Conservation (phyloP, 2,113 vertebrate species). For the Centropus bengalensis region DNA sequence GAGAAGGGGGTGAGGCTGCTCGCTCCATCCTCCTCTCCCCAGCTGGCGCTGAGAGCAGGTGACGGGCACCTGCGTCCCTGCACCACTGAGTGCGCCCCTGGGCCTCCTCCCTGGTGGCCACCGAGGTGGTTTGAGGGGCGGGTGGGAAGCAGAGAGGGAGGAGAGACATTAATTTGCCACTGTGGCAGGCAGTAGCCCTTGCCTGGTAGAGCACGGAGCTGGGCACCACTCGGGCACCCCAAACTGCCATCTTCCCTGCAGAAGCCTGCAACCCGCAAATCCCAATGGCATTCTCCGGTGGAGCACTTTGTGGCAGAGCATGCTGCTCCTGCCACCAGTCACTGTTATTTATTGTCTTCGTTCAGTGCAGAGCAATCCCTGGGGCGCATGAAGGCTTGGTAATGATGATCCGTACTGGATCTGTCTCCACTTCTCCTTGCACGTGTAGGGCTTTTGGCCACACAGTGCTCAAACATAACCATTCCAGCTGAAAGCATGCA, state of each 20-base stretch:
- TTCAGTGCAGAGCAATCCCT: background rate
- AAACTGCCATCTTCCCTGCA: background rate
- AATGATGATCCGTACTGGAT: background rate
- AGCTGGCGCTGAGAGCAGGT: constrained; percentile 23
- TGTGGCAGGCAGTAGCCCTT: background rate
- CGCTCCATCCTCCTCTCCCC: background rate
- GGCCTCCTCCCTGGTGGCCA: background rate
- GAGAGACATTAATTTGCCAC: background rate
- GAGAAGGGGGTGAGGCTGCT: background rate
- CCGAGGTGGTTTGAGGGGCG: background rate
- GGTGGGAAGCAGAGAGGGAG: background rate
- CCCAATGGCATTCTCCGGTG: background rate
- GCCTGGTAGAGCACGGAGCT: background rate
- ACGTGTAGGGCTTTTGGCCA: background rate
- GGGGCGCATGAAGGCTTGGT: rapidly evolving
- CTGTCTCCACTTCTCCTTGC: background rate
- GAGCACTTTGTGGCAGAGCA: background rate
- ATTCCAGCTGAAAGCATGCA: background rate
- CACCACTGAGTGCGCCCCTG: rapidly evolving
- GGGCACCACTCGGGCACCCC: background rate
- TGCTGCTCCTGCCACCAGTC: background rate
- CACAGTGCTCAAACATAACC: background rate
- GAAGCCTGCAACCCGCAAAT: background rate
- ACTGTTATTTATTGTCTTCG: background rate
- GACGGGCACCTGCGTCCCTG: constrained; percentile 8